Evolutionary conservation across 2,113 vertebrate species (phyloP), one percentile per base, ranked within the genome.

Genomic region (Silurus glanis): DNA sequence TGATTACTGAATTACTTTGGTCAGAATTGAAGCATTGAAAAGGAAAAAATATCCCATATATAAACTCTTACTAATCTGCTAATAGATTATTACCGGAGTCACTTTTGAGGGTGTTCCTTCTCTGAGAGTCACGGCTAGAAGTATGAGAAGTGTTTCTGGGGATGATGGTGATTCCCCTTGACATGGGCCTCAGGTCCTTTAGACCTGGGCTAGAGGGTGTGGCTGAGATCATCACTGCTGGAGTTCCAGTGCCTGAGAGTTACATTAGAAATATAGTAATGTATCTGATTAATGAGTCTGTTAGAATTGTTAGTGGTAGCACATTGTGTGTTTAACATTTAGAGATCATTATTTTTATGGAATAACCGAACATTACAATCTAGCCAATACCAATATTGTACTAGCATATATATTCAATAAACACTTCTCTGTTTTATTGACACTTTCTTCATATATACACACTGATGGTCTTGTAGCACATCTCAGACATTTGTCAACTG

Each of bases 121-220:
- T 75, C 67, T 82, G 58, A 66, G 84, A 19, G 2, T 83, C 69
- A 85, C 17, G 78, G 17, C 28, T 66, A 51, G 80, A 49, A 9
- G 64, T 45, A 9, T 64, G 79, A 87, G 82, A 84, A 0, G 51
- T 85, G n/a, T 25, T 69, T 87, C 92, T 87, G 74, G 89, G 72
- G 45, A 37, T 71, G 67, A 94, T 74, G 9, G 47, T 7, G 58
- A 89, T 86, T 28, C 76, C 87, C n/a, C 61, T 89, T 75, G 89
- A 91, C 2, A 45, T 71, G 0, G 1, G 19, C 1, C 83, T 81
- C 83, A 93, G 90, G 55, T 82, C 80, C n/a, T 56, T 49, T 47
- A 80, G 75, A 9, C 4, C 37, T 8, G 8, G 61, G 17, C 56
- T 56, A 28, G 47, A 47, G n/a, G 37, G 79, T 16, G 37, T 62